A percentile compares a stretch with the other conserved stretches of the same genome.
Evolutionary conservation across 2,888 invertebrate genomes (phyloP).

Genomic region (Myopa tessellatipennis): DNA sequence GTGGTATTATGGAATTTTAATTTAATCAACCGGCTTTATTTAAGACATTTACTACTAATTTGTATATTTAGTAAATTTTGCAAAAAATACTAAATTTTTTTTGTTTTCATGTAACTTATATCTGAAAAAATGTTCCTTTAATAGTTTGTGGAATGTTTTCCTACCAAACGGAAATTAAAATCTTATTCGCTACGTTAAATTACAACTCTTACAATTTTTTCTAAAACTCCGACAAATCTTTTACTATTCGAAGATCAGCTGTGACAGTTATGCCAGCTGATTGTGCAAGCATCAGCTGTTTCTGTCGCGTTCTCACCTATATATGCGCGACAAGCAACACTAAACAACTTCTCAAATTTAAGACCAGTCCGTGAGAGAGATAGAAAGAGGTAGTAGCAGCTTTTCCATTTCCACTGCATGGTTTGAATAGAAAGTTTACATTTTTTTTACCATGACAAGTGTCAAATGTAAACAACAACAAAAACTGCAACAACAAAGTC

Average conservation of each 20-base stretch:
- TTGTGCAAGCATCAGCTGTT: constrained; percentile 36
- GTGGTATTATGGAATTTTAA: too few species aligned
- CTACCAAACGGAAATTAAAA: constrained; percentile 20
- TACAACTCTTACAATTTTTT: constrained; percentile 4
- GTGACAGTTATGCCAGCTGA: constrained; percentile 38
- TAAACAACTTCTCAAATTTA: background rate
- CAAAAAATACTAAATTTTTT: too few species aligned
- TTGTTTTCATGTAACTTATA: too few species aligned
- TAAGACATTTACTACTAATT: too few species aligned
- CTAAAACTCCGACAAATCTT: constrained; percentile 17
- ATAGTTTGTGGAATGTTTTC: too few species aligned
- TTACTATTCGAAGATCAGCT: constrained; percentile 43
- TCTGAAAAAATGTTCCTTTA: too few species aligned
- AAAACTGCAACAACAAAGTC: constrained; percentile 36
- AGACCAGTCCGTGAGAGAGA: background rate
- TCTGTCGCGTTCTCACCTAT: constrained; percentile 37
- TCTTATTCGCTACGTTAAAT: background rate
- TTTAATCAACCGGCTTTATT: too few species aligned
- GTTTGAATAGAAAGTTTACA: constrained; percentile 22
- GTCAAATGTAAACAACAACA: constrained; percentile 56
- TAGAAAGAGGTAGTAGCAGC: background rate
- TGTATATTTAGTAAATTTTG: too few species aligned
- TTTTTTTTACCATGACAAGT: constrained; percentile 42
- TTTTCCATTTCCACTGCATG: constrained; percentile 4
- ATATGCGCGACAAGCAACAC: background rate